Percentiles rank a stretch among this genome's conserved stretches.
These are phyloP conservation scores for Ophion ventricosus DNA, from an alignment of 2,888 invertebrate genomes.

Conservation along the genomic window DNA sequence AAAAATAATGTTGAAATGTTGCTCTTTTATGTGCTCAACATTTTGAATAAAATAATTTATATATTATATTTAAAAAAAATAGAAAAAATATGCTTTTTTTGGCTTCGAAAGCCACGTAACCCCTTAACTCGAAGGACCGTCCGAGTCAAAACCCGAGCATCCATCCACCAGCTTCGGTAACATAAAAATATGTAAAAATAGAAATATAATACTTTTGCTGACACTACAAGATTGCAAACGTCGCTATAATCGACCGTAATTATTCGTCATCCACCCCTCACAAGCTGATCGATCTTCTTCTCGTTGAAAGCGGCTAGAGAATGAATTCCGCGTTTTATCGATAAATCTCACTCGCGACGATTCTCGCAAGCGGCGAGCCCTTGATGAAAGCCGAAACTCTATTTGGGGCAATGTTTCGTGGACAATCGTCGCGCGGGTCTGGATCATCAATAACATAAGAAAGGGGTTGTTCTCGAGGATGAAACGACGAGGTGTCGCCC, in stretches of 20 bases:
- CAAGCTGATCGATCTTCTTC: slow-evolving; percentile 31
- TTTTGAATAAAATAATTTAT: no score
- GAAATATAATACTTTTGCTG: not conserved
- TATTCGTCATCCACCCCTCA: not conserved
- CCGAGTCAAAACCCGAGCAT: no score
- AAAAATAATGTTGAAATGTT: no score
- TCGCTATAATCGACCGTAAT: not conserved
- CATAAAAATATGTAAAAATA: no score
- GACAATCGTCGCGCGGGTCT: slow-evolving; percentile 50
- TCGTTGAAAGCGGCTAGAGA: not conserved
- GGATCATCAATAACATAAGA: slow-evolving; percentile 76
- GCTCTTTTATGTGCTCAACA: no score
- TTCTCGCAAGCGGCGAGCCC: slow-evolving; percentile 4
- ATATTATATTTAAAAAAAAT: no score
- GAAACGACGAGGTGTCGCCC: slow-evolving; percentile 49
- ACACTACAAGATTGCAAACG: not conserved
- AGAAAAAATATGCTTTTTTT: no score
- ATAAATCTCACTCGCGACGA: slow-evolving; percentile 14
- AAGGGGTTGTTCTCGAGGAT: slow-evolving; percentile 62
- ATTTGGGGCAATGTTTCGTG: slow-evolving; percentile 40
- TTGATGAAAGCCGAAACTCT: not conserved
- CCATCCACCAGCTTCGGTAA: no score
- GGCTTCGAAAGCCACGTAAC: no score
- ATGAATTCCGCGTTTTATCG: slow-evolving; percentile 11
- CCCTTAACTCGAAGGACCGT: no score